phyloP scores from a whole-genome alignment of 23 tunicate genomes.

The Botrylloides violaceus region DNA sequence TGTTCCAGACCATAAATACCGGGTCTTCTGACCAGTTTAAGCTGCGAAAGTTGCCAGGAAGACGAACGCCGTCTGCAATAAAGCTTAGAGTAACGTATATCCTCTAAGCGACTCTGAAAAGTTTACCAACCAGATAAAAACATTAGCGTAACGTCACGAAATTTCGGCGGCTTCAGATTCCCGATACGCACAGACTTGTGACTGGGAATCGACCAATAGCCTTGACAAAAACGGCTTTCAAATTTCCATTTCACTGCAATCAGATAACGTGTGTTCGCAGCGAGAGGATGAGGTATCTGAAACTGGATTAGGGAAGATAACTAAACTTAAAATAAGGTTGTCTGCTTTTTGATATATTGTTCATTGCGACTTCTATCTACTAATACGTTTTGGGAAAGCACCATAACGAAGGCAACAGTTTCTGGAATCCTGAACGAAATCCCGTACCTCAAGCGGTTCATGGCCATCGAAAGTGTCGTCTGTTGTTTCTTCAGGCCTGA shows the following conservation, averaged over 20 bases:
- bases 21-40: background rate
- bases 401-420: too few species aligned
- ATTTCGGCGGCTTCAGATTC: background rate
- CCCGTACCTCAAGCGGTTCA: too few species aligned
- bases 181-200: background rate
- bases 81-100: too few species aligned
- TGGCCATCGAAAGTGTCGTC: too few species aligned
- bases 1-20: background rate
- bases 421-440: too few species aligned
- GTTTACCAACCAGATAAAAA: background rate
- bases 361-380: too few species aligned
- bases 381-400: too few species aligned
- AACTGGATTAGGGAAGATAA: too few species aligned
- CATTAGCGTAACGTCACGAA: background rate
- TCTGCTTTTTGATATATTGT: background rate
- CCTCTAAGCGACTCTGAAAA: too few species aligned
- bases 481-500: too few species aligned
- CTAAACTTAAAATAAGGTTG: background rate
- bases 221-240: background rate
- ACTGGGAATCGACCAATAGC: background rate
- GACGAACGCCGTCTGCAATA: background rate
- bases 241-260: background rate
- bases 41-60: background rate
- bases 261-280: background rate
- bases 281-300: background rate